Evolutionary conservation across 2,113 vertebrate species (phyloP).

Genomic region (Chauna torquata): DNA sequence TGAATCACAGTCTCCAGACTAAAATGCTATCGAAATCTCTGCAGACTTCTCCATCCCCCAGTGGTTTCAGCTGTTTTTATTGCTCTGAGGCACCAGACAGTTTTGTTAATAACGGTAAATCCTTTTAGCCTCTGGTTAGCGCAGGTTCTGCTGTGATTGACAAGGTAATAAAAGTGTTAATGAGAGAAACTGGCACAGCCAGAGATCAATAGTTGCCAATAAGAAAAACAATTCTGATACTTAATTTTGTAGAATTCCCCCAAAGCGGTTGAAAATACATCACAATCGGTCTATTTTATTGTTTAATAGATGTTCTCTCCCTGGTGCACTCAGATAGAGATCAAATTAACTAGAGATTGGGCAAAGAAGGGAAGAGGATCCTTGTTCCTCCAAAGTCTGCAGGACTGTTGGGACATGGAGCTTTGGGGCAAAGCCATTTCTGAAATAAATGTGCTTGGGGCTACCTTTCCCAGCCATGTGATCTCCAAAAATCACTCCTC

Average conservation of each 20-base stretch:
- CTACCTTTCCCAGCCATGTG: neutral
- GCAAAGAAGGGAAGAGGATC: neutral
- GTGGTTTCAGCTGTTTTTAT: constrained; percentile 65
- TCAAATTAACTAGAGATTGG: constrained; percentile 45
- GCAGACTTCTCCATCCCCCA: constrained; percentile 40
- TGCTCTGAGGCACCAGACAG: constrained; percentile 71
- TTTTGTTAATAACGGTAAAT: constrained; percentile 81
- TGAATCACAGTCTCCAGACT: constrained; percentile 56
- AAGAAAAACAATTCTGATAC: constrained; percentile 80
- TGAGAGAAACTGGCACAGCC: constrained; percentile 74
- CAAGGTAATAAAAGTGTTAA: constrained; percentile 84
- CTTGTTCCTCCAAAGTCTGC: neutral
- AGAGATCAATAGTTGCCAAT: constrained; percentile 79
- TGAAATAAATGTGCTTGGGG: neutral
- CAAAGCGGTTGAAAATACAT: constrained; percentile 69
- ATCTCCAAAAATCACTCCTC: neutral
- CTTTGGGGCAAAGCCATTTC: constrained; percentile 7
- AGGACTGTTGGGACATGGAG: neutral
- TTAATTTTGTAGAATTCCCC: constrained; percentile 74
- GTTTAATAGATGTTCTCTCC: constrained; percentile 65
- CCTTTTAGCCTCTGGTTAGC: constrained; percentile 72
- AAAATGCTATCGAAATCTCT: constrained; percentile 62
- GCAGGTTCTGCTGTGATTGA: constrained; percentile 76
- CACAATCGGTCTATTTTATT: constrained; percentile 63
- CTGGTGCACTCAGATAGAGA: constrained; percentile 40